Conservation (phyloP, 2,888 invertebrate species). For the Drosophila barbarae region DNA sequence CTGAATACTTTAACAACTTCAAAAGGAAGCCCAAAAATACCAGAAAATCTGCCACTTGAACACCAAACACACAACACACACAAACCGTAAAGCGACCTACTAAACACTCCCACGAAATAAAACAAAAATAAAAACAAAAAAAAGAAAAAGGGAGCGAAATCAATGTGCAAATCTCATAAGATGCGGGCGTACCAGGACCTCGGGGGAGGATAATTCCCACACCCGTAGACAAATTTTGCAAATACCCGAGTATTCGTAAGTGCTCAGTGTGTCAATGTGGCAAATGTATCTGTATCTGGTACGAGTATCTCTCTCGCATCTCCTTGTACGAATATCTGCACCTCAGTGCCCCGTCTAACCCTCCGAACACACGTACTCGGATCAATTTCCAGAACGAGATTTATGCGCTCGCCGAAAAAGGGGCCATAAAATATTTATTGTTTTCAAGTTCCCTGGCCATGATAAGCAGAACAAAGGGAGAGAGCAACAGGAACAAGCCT, state of each 20-base stretch:
- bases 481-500: constrained; percentile 39
- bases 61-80: neutral
- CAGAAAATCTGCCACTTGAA: constrained; percentile 34
- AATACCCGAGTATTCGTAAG: constrained; percentile 21
- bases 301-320: neutral
- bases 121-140: neutral
- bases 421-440: constrained; percentile 71
- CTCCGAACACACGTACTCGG: constrained; percentile 37
- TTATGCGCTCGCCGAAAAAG: constrained; percentile 62
- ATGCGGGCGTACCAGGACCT: constrained; percentile 33
- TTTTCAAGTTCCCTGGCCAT: constrained; percentile 60
- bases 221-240: constrained; percentile 36
- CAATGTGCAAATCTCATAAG: constrained; percentile 41
- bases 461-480: constrained; percentile 55
- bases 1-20: constrained; percentile 23
- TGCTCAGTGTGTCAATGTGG: constrained; percentile 42
- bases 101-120: constrained; percentile 20
- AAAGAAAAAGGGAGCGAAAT: constrained; percentile 18
- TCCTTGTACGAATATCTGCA: constrained; percentile 18
- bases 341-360: constrained; percentile 11
- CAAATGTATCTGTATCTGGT: constrained; percentile 35
- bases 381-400: constrained; percentile 67
- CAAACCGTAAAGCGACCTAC: constrained; percentile 20
- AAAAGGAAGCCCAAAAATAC: constrained; percentile 14
- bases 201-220: constrained; percentile 23